Evolutionary conservation across 2,888 invertebrate species (phyloP).

Genomic region (Pyrochroa serraticornis): DNA sequence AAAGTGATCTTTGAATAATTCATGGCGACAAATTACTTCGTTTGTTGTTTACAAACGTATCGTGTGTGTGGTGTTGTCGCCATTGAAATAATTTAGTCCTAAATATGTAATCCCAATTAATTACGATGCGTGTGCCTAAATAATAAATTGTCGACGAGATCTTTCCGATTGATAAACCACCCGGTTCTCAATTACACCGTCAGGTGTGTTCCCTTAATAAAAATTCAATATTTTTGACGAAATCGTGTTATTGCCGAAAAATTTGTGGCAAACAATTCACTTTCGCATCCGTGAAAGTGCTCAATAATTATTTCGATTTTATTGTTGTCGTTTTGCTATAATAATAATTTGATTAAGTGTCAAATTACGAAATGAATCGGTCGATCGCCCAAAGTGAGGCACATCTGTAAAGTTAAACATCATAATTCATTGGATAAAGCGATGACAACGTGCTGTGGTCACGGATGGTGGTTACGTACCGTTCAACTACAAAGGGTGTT

Average conservation of each 20-base stretch:
- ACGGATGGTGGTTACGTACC: conserved; percentile 27
- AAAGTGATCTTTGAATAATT: too few species aligned
- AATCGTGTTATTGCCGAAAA: background rate
- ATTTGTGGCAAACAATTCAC: conserved; percentile 15
- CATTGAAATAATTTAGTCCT: background rate
- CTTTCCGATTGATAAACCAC: conserved; percentile 21
- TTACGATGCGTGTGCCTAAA: conserved; percentile 36
- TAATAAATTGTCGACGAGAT: conserved; percentile 37
- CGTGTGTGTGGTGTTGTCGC: too few species aligned
- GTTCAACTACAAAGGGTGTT: conserved; percentile 14
- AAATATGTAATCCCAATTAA: conserved; percentile 29
- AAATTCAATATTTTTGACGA: too few species aligned
- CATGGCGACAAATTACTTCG: too few species aligned
- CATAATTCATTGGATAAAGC: conserved; percentile 11
- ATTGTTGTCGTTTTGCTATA: background rate
- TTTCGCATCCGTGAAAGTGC: conserved; percentile 14
- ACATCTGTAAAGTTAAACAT: conserved; percentile 7
- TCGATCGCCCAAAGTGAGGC: background rate
- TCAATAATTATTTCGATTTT: background rate
- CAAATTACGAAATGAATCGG: too few species aligned
- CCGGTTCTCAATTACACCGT: conserved; percentile 32
- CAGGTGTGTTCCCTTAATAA: conserved; percentile 34
- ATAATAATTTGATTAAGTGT: background rate
- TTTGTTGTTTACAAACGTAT: too few species aligned
- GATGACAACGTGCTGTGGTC: conserved; percentile 20